phyloP scores from a whole-genome alignment of 2,797 vertebrate genomes.

The Semotilus atromaculatus region DNA sequence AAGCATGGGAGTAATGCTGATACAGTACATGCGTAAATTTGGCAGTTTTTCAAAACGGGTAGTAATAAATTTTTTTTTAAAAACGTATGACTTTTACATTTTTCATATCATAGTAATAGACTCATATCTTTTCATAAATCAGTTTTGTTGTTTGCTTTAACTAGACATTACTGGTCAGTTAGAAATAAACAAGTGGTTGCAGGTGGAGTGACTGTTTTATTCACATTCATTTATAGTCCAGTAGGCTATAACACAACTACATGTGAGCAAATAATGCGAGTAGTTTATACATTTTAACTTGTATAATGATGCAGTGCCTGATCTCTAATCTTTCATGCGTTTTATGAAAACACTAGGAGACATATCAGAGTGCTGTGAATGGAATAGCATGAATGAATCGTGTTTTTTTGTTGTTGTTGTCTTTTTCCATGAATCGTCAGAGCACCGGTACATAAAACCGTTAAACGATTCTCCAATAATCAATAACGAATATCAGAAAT shows the following conservation, averaged over 20 bases:
- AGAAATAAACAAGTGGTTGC: constrained; percentile 9
- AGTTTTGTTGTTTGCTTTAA: background rate
- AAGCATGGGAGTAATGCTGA: background rate
- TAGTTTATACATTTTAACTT: background rate
- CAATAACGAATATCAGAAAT: too few species aligned
- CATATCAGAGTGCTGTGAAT: background rate
- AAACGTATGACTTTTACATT: background rate
- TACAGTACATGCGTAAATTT: background rate
- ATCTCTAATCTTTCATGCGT: background rate
- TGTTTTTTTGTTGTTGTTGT: background rate
- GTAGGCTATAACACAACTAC: too few species aligned
- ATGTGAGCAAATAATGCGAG: background rate
- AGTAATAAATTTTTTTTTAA: too few species aligned
- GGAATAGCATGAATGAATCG: background rate
- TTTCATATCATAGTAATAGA: background rate
- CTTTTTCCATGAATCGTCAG: background rate
- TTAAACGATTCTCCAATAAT: background rate
- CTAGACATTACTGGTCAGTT: background rate
- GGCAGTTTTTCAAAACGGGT: constrained; percentile 11
- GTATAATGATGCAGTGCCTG: background rate
- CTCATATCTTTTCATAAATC: background rate
- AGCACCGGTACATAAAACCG: background rate
- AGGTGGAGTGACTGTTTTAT: background rate
- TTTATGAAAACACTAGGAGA: background rate
- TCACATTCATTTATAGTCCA: background rate